Evolutionary conservation across 2,888 invertebrate genomes (phyloP), one percentile per base, ranked within the genome.

Genomic region (Rhogogaster chlorosoma): DNA sequence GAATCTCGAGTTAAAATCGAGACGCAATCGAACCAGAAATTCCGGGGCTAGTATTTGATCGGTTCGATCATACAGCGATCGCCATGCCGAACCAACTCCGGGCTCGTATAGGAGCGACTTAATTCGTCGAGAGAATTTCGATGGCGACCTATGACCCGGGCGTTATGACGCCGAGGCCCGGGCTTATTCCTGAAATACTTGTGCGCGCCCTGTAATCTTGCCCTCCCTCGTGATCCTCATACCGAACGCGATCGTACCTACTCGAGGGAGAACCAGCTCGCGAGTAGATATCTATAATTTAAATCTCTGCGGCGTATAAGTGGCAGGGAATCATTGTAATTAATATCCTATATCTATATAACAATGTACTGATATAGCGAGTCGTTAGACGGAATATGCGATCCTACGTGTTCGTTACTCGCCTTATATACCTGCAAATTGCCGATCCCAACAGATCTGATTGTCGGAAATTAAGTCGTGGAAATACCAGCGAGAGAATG

Each of bases 321-420:
- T 90, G 90, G 90, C 88, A 88, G 89, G 88, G 88, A 90, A 90
- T 90, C 87, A 89, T 90, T 91, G 90, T 90, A 91, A 91, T 91
- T 91, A 91, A 91, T 90, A 89, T 88, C 86, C 87, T 86, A 86
- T 88, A 88, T 86, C 83, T 83, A 80, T 78, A 82, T 80, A 61
- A 77, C 83, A 85, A 70, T 71, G 49, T 61, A 61, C 82, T 26
- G 80, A 80, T 80, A 64, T 49, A 64, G 22, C 61, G 61, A 64
- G 80, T 64, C 80, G 80, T 80, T 80, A 61, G 80, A 64, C 57
- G 36, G 12, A 38, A 80, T 64, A 61, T 80, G 61, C 80, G 80
- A 80, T 61, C 77, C 77, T n/a, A 42, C 61, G 45, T 61, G 61
- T 61, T 61, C 80, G 57, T 61, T 77, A 61, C n/a, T 80, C 80